Conservation (phyloP, 2,797 vertebrate species). For the Molossus molossus region DNA sequence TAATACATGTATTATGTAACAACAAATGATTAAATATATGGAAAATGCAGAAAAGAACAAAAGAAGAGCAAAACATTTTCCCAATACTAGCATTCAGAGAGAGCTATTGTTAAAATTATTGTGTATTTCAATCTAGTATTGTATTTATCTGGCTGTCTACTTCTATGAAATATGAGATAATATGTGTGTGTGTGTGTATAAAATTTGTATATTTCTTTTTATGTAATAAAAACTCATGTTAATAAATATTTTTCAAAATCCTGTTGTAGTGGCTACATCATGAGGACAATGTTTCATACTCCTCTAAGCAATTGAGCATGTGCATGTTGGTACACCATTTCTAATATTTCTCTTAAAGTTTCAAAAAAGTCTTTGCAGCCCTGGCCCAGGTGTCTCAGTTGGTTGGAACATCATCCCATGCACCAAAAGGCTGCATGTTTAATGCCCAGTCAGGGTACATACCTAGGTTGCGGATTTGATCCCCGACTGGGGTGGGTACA, state of each 20-base stretch:
- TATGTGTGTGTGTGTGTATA: neutral
- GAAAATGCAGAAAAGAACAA: neutral
- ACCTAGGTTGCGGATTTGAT: neutral
- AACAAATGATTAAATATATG: neutral
- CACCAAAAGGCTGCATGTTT: neutral
- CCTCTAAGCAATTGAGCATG: neutral
- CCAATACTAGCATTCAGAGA: neutral
- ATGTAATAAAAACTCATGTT: neutral
- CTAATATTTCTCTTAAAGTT: neutral
- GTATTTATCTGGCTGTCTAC: conserved; percentile 23
- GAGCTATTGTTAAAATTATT: neutral
- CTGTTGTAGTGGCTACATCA: neutral
- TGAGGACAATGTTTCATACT: neutral
- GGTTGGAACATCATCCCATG: neutral
- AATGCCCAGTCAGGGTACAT: neutral
- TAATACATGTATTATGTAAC: neutral
- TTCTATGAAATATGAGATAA: conserved; percentile 34
- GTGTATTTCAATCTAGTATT: neutral
- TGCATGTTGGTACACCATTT: neutral
- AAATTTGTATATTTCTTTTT: neutral
- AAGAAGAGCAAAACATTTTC: neutral
- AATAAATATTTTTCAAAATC: conserved; percentile 22
- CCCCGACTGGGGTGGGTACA: too few relatives aligned
- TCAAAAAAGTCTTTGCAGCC: neutral
- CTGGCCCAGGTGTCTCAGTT: neutral